Conservation (phyloP, 2,888 invertebrate species). For the Marasmarcha lunaedactyla region DNA sequence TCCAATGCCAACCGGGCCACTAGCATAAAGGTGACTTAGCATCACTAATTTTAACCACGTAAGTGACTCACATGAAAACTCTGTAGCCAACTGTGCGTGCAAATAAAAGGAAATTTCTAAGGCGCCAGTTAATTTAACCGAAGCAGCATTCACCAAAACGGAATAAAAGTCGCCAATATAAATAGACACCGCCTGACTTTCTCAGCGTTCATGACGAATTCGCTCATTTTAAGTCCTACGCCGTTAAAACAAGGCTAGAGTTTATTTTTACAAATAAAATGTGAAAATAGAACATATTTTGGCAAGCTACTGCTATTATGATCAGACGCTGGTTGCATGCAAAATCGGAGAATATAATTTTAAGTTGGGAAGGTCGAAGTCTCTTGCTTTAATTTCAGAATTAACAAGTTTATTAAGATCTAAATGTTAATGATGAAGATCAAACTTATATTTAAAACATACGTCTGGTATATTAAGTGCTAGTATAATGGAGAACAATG, state of each 20-base stretch:
- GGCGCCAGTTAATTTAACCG: constrained; percentile 62
- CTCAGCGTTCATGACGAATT: constrained; percentile 50
- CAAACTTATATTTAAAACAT: too few relatives aligned
- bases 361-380: too few relatives aligned
- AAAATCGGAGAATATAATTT: too few relatives aligned
- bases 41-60: constrained; percentile 34
- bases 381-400: too few relatives aligned
- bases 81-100: constrained; percentile 33
- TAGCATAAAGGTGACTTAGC: neutral
- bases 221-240: constrained; percentile 47
- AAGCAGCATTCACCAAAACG: constrained; percentile 42
- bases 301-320: constrained; percentile 3
- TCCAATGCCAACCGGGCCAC: neutral
- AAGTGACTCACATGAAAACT: constrained; percentile 56
- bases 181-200: constrained; percentile 41
- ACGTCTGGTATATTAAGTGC: too few relatives aligned
- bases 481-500: constrained; percentile 24
- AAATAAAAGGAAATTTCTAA: constrained; percentile 43
- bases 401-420: too few relatives aligned
- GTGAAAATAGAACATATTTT: constrained; percentile 18
- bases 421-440: too few relatives aligned
- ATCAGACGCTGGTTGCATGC: too few relatives aligned
- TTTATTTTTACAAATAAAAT: constrained; percentile 1
- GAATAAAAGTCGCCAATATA: constrained; percentile 41
- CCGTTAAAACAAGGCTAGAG: constrained; percentile 6